Evolutionary conservation across 2,888 invertebrate species (phyloP), one percentile per base, ranked within the genome.

Genomic region (Rapana venosa): DNA sequence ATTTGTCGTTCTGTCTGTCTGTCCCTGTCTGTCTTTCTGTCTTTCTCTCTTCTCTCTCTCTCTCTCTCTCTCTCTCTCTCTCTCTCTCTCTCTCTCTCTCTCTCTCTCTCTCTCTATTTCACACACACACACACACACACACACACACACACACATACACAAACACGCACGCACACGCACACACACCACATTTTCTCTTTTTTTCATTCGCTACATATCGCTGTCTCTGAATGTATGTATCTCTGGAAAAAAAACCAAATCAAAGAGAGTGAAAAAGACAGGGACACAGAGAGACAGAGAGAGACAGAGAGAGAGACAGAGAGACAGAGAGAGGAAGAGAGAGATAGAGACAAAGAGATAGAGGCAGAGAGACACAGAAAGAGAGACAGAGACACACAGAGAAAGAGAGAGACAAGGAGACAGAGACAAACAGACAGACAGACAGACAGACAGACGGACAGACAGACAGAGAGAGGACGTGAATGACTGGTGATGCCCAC

Each of bases 51-150:
- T 74, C 74, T 11, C n/a, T 74, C 74, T 74, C 1, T 74, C 11
- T 74, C n/a, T 74, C 11, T 30, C n/a, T 74, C 74, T n/a, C 74
- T 74, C n/a, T n/a, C n/a, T 47, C 47, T 47, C 47, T 47, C 47
- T n/a, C 47, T 47, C 47, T 47, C 47, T 47, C 47, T 47, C 47
- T 47, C 47, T n/a, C 74, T 11, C n/a, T 74, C 11, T 74, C 30
- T 74, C 11, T 74, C n/a, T 74, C n/a, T 74, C 74, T 74, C 70
- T 70, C 70, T 70, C 70, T 70, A 20, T 70, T n/a, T 70, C 70
- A 26, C 70, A 26, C n/a, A n/a, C n/a, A n/a, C n/a, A n/a, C n/a
- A n/a, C n/a, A 61, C 61, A 61, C 61, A 61, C 61, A 61, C 61
- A 61, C 61, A 61, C 61, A 61, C 61, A 61, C 61, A 61, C 17